phyloP scores from a whole-genome alignment of 2,113 vertebrate species.

The Galbula dea region DNA sequence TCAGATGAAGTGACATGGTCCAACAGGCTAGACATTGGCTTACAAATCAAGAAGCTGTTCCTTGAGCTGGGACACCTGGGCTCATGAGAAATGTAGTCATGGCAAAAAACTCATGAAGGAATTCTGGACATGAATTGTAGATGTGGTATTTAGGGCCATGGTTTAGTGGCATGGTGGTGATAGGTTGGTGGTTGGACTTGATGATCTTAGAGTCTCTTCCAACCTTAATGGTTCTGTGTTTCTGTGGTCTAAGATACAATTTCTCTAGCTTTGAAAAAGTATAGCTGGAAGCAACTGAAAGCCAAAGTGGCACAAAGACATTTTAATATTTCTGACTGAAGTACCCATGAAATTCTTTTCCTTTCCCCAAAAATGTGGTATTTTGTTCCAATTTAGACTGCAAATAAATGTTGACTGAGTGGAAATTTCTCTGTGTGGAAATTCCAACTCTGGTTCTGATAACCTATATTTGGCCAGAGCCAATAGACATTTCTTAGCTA shows the following conservation, averaged over 20 bases:
- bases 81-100: neutral
- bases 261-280: neutral
- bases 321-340: neutral
- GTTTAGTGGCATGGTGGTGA: too few species aligned
- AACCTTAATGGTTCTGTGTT: too few species aligned
- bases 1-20: neutral
- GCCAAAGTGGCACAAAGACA: neutral
- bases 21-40: neutral
- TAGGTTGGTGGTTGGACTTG: too few species aligned
- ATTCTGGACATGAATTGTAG: neutral
- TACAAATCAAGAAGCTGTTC: neutral
- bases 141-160: too few species aligned
- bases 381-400: neutral
- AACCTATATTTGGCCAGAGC: neutral
- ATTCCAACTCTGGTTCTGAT: neutral
- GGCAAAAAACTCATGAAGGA: neutral
- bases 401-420: neutral
- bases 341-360: neutral
- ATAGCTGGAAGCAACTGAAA: neutral
- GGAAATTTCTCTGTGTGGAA: neutral
- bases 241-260: neutral
- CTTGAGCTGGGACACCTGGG: neutral
- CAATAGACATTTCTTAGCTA: neutral
- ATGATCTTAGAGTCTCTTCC: too few species aligned
- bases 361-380: neutral